Evolutionary conservation across 1,140 invertebrate genomes (phyloP).

Genomic region (Dinoponera quadriceps): DNA sequence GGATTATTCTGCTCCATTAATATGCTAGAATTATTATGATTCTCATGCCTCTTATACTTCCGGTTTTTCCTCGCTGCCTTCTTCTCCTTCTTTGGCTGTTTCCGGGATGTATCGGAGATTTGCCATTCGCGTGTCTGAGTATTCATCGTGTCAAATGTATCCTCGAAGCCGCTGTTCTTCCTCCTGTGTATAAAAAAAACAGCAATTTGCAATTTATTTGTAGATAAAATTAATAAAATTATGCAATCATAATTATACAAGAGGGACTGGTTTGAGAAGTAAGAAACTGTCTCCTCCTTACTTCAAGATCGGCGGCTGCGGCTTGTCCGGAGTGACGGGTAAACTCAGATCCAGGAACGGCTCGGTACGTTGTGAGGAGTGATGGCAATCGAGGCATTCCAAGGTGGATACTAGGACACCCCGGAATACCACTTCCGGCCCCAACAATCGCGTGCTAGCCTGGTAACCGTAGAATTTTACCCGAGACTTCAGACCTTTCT

Average conservation of each 20-base stretch:
- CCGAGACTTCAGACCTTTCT: constrained; percentile 90
- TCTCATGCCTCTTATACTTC: constrained; percentile 79
- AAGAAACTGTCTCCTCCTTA: constrained; percentile 57
- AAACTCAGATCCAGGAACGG: constrained; percentile 97
- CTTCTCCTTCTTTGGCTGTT: constrained; percentile 90
- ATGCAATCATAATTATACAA: background rate
- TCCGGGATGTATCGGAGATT: constrained; percentile 84
- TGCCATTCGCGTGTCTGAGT: constrained; percentile 55
- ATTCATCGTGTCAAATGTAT: constrained; percentile 74
- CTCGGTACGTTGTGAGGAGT: constrained; percentile 94
- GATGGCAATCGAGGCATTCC: constrained; percentile 94
- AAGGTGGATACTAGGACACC: constrained; percentile 96
- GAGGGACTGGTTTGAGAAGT: background rate
- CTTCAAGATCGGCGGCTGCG: constrained; percentile 87
- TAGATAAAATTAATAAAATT: constrained; percentile 2
- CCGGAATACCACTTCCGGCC: constrained; percentile 92
- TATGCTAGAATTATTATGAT: constrained; percentile 42
- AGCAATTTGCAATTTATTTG: constrained; percentile 15
- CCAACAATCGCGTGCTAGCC: constrained; percentile 92
- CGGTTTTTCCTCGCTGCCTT: constrained; percentile 87
- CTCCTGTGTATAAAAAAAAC: constrained; percentile 66
- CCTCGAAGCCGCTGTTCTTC: constrained; percentile 74
- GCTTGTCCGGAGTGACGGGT: constrained; percentile 92
- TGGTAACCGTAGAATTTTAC: constrained; percentile 94
- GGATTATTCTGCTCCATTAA: constrained; percentile 71